Conservation (phyloP, 1,140 invertebrate genomes). For the Episyrphus balteatus region DNA sequence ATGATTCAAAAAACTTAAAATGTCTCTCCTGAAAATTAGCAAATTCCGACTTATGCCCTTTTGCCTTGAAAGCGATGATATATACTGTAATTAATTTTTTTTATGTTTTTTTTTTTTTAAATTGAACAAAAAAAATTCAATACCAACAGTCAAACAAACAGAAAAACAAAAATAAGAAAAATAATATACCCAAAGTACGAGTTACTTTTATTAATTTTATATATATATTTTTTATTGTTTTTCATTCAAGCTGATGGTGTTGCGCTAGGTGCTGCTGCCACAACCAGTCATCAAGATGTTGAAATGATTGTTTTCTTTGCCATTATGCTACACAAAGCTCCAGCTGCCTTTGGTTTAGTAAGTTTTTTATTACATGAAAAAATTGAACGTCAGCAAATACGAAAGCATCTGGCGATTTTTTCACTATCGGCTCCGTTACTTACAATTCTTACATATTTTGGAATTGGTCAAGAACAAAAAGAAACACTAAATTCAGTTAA, state of each 20-base stretch:
- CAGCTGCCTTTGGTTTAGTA: constrained; percentile 95
- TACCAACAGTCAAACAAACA: too few relatives aligned
- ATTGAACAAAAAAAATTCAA: too few relatives aligned
- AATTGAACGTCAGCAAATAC: constrained; percentile 70
- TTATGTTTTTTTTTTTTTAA: too few relatives aligned
- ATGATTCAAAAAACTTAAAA: too few relatives aligned
- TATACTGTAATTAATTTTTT: too few relatives aligned
- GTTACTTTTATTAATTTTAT: background rate
- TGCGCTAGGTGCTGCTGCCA: constrained; percentile 90
- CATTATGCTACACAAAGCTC: constrained; percentile 98
- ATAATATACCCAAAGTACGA: background rate
- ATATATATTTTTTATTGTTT: background rate
- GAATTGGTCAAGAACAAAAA: constrained; percentile 75
- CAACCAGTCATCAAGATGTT: constrained; percentile 87
- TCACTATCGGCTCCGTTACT: constrained; percentile 83
- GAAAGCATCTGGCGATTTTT: constrained; percentile 87
- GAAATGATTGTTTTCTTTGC: constrained; percentile 97
- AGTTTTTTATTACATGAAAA: constrained; percentile 94
- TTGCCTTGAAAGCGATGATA: too few relatives aligned
- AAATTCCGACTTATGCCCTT: too few relatives aligned
- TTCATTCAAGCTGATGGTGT: constrained; percentile 86
- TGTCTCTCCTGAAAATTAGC: too few relatives aligned
- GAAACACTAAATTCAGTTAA: constrained; percentile 70
- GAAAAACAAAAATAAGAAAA: background rate
- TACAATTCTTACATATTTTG: constrained; percentile 86